Conservation (phyloP, 2,888 invertebrate species). For the Drosophila maculinotata region DNA sequence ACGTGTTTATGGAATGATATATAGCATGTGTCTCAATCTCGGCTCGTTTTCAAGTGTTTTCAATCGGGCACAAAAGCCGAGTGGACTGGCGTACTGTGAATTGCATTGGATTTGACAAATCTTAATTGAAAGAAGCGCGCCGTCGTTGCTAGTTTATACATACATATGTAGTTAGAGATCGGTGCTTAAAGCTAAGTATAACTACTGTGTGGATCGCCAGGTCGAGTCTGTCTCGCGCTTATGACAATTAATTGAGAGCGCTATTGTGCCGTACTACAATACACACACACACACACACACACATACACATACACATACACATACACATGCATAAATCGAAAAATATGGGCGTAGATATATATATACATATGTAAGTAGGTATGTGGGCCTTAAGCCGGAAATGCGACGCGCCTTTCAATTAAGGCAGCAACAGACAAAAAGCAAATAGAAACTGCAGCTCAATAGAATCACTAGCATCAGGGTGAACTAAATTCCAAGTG, state of each 20-base stretch:
- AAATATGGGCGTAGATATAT: conserved; percentile 15
- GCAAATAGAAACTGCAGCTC: conserved; percentile 17
- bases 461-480: conserved; percentile 31
- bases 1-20: conserved; percentile 24
- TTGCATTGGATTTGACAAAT: conserved; percentile 81
- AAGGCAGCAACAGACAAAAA: conserved; percentile 30
- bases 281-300: conserved; percentile 18
- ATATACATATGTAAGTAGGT: conserved; percentile 10
- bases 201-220: conserved; percentile 7
- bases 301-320: conserved; percentile 27
- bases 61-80: conserved; percentile 56
- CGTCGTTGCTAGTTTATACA: conserved; percentile 29
- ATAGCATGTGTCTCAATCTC: conserved; percentile 38
- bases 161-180: conserved; percentile 29
- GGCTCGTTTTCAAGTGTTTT: conserved; percentile 50
- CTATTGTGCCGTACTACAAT: conserved; percentile 15
- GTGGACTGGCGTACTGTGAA: conserved; percentile 31
- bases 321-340: conserved; percentile 4
- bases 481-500: conserved; percentile 31
- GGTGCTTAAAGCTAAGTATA: not conserved
- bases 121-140: conserved; percentile 79
- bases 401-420: conserved; percentile 81
- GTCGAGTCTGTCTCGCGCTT: conserved; percentile 60
- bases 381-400: conserved; percentile 62
- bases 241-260: conserved; percentile 75